These are phyloP conservation scores for Campoplex nolae DNA, from an alignment of 2,888 invertebrate genomes.

Conservation along the genomic window DNA sequence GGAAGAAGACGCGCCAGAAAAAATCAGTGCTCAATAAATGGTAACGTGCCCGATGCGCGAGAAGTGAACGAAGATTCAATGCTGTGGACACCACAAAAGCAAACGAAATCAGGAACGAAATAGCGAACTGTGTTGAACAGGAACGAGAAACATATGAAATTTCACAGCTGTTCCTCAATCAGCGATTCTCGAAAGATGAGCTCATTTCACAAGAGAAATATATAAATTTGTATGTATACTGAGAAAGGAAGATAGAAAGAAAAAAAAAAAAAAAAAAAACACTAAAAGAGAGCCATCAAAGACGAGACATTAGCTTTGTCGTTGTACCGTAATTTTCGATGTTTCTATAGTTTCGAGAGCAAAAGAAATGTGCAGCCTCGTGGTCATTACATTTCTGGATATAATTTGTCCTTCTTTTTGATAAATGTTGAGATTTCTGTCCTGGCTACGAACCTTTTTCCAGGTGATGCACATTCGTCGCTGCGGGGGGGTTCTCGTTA, in stretches of 20 bases:
- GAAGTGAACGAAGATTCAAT: slow-evolving; percentile 37
- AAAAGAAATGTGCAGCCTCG: slow-evolving; percentile 4
- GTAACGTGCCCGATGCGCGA: slow-evolving; percentile 38
- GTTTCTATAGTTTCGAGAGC: slow-evolving; percentile 26
- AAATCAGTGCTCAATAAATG: neutral
- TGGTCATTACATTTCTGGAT: slow-evolving; percentile 17
- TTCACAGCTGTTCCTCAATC: slow-evolving; percentile 57
- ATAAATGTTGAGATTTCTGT: slow-evolving; percentile 37
- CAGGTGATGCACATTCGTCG: slow-evolving; percentile 42
- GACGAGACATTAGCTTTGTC: slow-evolving; percentile 46
- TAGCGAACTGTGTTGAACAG: neutral
- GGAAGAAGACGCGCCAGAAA: neutral
- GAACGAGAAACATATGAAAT: slow-evolving; percentile 30
- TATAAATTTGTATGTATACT: neutral
- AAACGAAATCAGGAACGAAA: slow-evolving; percentile 25
- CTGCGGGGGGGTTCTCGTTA: slow-evolving; percentile 64
- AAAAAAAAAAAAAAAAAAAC: neutral
- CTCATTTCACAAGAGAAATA: neutral
- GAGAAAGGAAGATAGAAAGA: neutral
- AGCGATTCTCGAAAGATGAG: slow-evolving; percentile 31
- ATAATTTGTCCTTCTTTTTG: neutral
- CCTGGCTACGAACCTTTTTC: slow-evolving; percentile 21
- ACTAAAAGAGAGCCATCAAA: slow-evolving; percentile 10
- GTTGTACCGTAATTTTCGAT: slow-evolving; percentile 54
- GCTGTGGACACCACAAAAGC: slow-evolving; percentile 43